Base-by-base conservation (phyloP, 2,888 invertebrate genomes). In the Tryphoninae sp. region DNA sequence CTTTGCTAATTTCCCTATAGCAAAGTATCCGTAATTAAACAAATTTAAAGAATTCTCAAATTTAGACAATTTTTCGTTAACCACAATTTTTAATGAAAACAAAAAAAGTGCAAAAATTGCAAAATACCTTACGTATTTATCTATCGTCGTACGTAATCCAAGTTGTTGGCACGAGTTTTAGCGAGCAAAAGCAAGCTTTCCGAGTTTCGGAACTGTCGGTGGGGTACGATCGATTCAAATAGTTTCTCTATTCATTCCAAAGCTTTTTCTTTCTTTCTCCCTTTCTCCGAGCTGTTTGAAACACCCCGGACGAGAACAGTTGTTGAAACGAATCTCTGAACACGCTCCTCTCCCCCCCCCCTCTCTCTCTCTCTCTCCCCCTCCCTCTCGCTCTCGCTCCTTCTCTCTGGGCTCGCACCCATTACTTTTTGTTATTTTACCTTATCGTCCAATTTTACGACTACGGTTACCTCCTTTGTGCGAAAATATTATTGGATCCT, bases 201-300 rank as follows among this genome's bases (percentile, higher is more conserved):
- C n/a, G 26, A 16, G 26, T 53, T 26, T 53, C 40, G 40, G 65
- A 72, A 40, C 55, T 45, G 9, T 13, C 58, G 53, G 19, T 55
- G 67, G 67, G 26, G 9, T 42, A 79, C 53, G 61, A 73, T 64
- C 71, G 42, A 73, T 79, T 67, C 53, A 26, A 67, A 68, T 55
- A 26, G 16, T 61, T 61, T 59, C 68, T 59, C 40, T 68, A 26
- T 53, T 76, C 33, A 33, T 33, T 33, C 33, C 33, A 33, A 33
- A 4, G 33, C 33, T 6, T 68, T 4, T 45, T 23, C 23, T 68
- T 67, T n/a, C 16, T 45, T 59, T 68, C 51, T 61, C 23, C 42
- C 7, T 58, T 19, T 68, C 53, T 26, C 13, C 74, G 45, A 58
- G 45, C 58, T 65, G 33, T 58, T 42, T 59, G 22, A 33, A 33